Conservation (phyloP, 2,113 vertebrate genomes). For the Uropsilus gracilis region DNA sequence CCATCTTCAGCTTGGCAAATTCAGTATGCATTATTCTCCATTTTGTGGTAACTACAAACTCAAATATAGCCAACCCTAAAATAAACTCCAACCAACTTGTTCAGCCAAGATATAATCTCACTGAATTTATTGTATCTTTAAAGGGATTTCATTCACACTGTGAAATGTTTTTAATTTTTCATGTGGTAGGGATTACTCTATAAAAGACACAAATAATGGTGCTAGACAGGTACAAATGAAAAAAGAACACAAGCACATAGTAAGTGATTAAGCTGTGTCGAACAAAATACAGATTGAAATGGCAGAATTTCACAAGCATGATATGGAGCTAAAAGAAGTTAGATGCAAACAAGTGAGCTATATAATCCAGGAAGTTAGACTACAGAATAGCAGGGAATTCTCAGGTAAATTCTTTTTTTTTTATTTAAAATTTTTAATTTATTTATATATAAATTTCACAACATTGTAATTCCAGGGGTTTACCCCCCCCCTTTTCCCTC, state of each 20-base stretch:
- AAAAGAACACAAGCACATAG: background rate
- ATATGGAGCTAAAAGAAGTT: background rate
- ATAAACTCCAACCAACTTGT: background rate
- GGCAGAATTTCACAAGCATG: background rate
- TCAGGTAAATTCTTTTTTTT: no score
- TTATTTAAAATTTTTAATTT: no score
- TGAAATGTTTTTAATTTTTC: background rate
- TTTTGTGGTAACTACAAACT: background rate
- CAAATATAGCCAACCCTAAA: background rate
- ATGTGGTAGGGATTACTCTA: background rate
- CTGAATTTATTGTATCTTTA: background rate
- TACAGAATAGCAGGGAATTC: no score
- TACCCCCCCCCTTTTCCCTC: no score
- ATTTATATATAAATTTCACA: no score
- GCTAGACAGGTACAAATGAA: background rate
- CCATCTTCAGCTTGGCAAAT: slow-evolving; percentile 45
- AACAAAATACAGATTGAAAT: background rate
- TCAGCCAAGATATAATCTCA: background rate
- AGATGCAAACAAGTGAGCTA: background rate
- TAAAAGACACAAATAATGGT: background rate
- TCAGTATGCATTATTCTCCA: background rate
- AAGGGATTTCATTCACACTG: background rate
- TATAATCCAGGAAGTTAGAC: no score
- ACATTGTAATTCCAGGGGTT: no score
- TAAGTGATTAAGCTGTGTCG: background rate